Conservation (phyloP, 2,888 invertebrate species). For the Drosophila tanythrix region DNA sequence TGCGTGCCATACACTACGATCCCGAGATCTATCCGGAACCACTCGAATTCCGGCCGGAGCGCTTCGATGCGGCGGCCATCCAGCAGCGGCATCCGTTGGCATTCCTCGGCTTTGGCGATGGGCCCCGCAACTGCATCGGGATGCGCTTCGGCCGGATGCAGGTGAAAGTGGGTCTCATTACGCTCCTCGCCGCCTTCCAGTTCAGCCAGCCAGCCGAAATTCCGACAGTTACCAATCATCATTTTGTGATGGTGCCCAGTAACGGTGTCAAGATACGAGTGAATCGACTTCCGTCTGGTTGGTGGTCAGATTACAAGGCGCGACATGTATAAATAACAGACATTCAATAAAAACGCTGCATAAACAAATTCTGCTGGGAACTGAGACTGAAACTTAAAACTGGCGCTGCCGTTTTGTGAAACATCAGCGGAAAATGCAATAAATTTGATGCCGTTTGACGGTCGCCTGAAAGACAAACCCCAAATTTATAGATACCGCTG, state of each 20-base stretch:
- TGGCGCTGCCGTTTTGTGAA: constrained; percentile 1
- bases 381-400: constrained; percentile 11
- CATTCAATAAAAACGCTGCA: constrained; percentile 10
- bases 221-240: constrained; percentile 43
- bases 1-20: constrained; percentile 84
- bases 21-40: constrained; percentile 85
- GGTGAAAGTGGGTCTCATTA: constrained; percentile 75
- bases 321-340: constrained; percentile 54
- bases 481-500: constrained; percentile 62
- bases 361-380: constrained; percentile 36
- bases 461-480: constrained; percentile 71
- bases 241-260: constrained; percentile 43
- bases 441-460: constrained; percentile 53
- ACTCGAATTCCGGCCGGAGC: constrained; percentile 84
- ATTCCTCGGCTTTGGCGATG: constrained; percentile 84
- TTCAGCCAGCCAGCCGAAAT: constrained; percentile 33
- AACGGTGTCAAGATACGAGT: constrained; percentile 58
- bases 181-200: constrained; percentile 49
- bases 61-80: constrained; percentile 82
- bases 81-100: constrained; percentile 74
- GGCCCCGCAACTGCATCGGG: constrained; percentile 82
- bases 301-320: constrained; percentile 34
- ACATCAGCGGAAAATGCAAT: constrained; percentile 62
- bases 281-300: constrained; percentile 30
- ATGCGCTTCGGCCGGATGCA: constrained; percentile 80